These are phyloP conservation scores for Calyptommatus sinebrachiatus DNA, from an alignment of 2,113 vertebrate species.

Conservation along the genomic window DNA sequence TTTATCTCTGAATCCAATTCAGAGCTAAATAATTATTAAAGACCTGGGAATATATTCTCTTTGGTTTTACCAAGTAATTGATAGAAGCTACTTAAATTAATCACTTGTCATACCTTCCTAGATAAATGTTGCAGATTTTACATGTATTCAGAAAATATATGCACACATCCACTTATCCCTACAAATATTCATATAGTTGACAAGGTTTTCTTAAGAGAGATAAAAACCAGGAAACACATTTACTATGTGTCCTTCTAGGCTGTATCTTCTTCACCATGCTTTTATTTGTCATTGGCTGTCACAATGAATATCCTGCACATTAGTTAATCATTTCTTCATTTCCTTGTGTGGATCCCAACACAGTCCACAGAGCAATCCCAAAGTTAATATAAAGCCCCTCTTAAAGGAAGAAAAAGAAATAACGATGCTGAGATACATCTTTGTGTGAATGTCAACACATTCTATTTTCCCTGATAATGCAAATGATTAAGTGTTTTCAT, in stretches of 20 bases:
- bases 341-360: not conserved
- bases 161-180: constrained; percentile 6
- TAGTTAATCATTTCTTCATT: constrained; percentile 40
- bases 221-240: constrained; percentile 40
- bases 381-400: not conserved
- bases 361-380: constrained; percentile 18
- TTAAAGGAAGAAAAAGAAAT: not conserved
- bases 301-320: not conserved
- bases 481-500: constrained; percentile 33
- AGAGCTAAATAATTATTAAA: constrained; percentile 50
- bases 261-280: constrained; percentile 44
- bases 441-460: not conserved
- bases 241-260: constrained; percentile 49
- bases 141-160: constrained; percentile 4
- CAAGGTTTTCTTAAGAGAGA: constrained; percentile 38
- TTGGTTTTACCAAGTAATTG: constrained; percentile 51
- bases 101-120: constrained; percentile 46
- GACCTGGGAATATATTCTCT: constrained; percentile 45
- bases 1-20: constrained; percentile 44
- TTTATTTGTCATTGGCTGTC: constrained; percentile 55
- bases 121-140: constrained; percentile 25
- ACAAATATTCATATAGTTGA: not conserved
- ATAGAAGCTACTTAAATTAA: constrained; percentile 68
- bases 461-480: not conserved
- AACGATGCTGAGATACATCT: rapidly evolving